phyloP scores from a whole-genome alignment of 2,888 invertebrate genomes.

The Malacosoma neustria region DNA sequence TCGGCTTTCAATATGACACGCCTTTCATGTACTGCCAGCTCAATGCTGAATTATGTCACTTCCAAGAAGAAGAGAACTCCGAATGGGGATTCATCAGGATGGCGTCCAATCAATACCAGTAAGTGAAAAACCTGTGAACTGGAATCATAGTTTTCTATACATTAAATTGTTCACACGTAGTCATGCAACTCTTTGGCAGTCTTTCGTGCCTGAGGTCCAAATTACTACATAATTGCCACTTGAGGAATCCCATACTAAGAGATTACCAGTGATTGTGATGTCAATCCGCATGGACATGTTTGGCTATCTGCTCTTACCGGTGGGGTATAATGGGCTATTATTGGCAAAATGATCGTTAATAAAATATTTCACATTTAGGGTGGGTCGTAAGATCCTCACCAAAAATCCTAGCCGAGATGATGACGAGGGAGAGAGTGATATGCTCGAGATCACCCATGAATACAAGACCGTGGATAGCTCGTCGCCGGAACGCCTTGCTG shows the following conservation, averaged over 20 bases:
- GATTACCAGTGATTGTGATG: too few relatives aligned
- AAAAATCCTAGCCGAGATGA: slow-evolving; percentile 77
- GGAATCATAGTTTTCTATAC: too few relatives aligned
- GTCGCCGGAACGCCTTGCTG: slow-evolving; percentile 77
- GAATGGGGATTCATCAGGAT: slow-evolving; percentile 80
- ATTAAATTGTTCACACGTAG: too few relatives aligned
- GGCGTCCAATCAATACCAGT: slow-evolving; percentile 80
- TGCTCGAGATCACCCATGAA: slow-evolving; percentile 78
- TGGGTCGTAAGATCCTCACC: slow-evolving; percentile 80
- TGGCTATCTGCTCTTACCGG: too few relatives aligned
- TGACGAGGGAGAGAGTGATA: slow-evolving; percentile 77
- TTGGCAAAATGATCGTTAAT: not conserved
- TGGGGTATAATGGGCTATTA: too few relatives aligned
- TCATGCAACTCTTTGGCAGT: too few relatives aligned
- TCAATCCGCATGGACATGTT: too few relatives aligned
- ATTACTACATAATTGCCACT: too few relatives aligned
- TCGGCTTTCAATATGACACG: slow-evolving; percentile 82
- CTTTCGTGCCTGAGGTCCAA: too few relatives aligned
- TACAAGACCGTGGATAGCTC: slow-evolving; percentile 79
- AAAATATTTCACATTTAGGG: slow-evolving; percentile 48
- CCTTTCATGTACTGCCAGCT: slow-evolving; percentile 85
- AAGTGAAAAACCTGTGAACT: slow-evolving; percentile 35
- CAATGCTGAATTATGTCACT: slow-evolving; percentile 84
- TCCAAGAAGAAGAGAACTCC: slow-evolving; percentile 79
- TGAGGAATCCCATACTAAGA: too few relatives aligned